phyloP scores from a whole-genome alignment of 2,797 vertebrate genomes.

The Phataginus tetradactyla region DNA sequence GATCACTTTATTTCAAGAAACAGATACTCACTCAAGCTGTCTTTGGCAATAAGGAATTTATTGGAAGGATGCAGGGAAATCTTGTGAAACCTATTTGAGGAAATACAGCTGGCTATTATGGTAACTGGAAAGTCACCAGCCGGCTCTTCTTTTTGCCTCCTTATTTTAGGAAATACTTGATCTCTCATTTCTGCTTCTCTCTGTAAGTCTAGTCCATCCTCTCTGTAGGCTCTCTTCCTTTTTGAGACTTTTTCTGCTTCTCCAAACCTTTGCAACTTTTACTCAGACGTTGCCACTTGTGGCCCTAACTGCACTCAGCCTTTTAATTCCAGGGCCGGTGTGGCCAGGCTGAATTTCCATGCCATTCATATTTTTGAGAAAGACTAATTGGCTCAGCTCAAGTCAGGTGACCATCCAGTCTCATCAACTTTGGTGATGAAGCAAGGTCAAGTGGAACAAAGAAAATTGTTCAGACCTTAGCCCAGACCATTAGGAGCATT shows the following conservation, averaged over 20 bases:
- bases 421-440: not conserved
- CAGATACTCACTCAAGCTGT: constrained; percentile 18
- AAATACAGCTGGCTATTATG: not conserved
- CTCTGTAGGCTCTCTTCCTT: not conserved
- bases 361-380: not conserved
- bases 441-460: not conserved
- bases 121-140: not conserved
- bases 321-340: fast-evolving
- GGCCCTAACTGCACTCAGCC: not conserved
- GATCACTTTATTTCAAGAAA: constrained; percentile 56
- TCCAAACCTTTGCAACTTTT: not conserved
- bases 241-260: not conserved
- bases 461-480: not conserved
- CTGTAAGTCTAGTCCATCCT: not conserved
- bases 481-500: not conserved
- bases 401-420: not conserved
- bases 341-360: not conserved
- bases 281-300: not conserved
- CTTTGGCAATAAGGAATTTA: constrained; percentile 59
- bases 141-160: not conserved
- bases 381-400: not conserved
- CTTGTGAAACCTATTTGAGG: constrained; percentile 25
- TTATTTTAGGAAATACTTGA: not conserved
- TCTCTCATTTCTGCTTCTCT: not conserved
- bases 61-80: constrained; percentile 31